phyloP scores from a whole-genome alignment of 2,113 vertebrate genomes.

The Dipodomys merriami region DNA sequence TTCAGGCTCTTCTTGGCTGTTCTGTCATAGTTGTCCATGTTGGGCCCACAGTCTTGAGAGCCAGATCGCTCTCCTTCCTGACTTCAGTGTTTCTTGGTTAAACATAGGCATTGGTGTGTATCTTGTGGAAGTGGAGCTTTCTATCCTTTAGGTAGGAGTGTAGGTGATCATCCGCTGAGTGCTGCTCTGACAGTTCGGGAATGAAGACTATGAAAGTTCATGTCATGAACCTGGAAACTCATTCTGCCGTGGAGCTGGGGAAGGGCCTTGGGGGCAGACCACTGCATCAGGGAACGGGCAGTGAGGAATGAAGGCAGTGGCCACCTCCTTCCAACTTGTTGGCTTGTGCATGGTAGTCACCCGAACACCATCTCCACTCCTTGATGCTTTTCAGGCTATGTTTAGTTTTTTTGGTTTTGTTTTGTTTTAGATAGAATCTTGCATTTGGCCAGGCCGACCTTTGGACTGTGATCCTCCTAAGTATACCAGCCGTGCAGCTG shows the following conservation, averaged over 20 bases:
- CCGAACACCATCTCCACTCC: no score
- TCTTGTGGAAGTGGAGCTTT: neutral
- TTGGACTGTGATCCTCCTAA: no score
- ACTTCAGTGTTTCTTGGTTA: neutral
- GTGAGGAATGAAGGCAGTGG: no score
- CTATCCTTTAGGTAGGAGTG: neutral
- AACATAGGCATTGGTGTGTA: neutral
- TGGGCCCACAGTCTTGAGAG: no score
- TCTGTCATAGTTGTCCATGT: neutral
- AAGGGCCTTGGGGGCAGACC: neutral
- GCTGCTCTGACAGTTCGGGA: neutral
- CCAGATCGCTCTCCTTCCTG: rapidly evolving
- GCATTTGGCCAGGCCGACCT: no score
- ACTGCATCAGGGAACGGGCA: neutral
- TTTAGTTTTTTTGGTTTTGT: no score
- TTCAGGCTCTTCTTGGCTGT: neutral
- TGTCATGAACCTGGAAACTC: neutral
- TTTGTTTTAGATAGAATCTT: no score
- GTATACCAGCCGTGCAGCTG: no score
- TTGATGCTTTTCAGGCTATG: no score
- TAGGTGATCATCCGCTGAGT: neutral
- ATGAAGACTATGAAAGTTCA: neutral
- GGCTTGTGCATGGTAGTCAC: no score
- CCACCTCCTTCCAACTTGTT: no score
- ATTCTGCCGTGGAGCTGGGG: neutral